Conservation (phyloP, 2,888 invertebrate genomes). For the Dryocosmus kuriphilus region DNA sequence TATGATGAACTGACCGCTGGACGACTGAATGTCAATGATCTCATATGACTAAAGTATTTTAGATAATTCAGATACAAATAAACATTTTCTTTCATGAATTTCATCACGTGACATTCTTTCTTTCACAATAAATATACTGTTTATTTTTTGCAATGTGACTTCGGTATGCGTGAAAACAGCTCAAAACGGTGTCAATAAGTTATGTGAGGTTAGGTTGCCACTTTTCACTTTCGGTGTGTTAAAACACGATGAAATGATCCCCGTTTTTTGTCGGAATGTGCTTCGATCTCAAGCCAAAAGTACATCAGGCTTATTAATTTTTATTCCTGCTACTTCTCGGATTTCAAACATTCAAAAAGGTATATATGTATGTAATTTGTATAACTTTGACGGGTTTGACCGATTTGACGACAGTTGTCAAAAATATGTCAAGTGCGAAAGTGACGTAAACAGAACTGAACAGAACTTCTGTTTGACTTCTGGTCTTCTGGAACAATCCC, state of each 20-base stretch:
- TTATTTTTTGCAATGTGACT: no score
- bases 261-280: slow-evolving; percentile 9
- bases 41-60: no score
- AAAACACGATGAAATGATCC: neutral
- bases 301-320: neutral
- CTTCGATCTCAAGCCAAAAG: neutral
- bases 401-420: neutral
- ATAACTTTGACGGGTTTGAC: neutral
- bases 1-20: no score
- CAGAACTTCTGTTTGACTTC: neutral
- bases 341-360: neutral
- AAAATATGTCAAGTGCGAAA: neutral
- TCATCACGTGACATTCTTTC: no score
- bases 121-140: no score
- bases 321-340: neutral
- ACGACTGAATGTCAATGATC: no score
- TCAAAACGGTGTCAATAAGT: no score
- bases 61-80: no score
- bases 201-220: neutral
- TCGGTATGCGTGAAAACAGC: no score
- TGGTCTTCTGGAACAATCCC: neutral
- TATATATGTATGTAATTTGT: neutral
- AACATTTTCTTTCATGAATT: no score
- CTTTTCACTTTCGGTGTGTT: neutral
- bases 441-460: neutral